phyloP scores from a whole-genome alignment of 2,113 vertebrate genomes.

The Muntiacus reevesi region DNA sequence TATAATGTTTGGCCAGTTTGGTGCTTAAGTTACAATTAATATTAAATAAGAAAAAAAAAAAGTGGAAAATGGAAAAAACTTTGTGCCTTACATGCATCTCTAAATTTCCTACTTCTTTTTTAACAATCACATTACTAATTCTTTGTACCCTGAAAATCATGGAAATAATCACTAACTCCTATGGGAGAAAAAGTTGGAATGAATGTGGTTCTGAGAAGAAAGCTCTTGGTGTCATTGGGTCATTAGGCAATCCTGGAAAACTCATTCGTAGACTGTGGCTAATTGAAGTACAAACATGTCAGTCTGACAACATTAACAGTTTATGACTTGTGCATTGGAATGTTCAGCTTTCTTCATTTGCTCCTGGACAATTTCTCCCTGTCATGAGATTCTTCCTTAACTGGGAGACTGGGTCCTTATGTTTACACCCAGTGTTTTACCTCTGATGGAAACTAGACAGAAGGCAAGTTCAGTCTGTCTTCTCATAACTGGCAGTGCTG shows the following conservation, averaged over 20 bases:
- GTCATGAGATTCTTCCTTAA: not conserved
- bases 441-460: constrained; percentile 18
- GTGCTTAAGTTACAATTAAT: constrained; percentile 38
- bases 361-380: constrained; percentile 50
- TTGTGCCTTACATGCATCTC: constrained; percentile 13
- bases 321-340: not conserved
- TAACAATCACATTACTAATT: not conserved
- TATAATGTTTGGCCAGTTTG: constrained; percentile 49
- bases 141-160: not conserved
- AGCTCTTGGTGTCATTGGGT: not conserved
- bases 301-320: not conserved
- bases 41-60: not conserved
- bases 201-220: not conserved
- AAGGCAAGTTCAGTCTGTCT: not conserved
- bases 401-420: not conserved
- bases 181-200: not conserved
- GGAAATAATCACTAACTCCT: not conserved
- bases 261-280: not conserved
- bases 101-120: not conserved
- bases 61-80: constrained; percentile 31
- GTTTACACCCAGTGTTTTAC: constrained; percentile 13
- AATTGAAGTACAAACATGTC: not conserved
- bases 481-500: not conserved
- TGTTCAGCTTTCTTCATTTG: not conserved
- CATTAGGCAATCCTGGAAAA: not conserved